Evolutionary conservation across 2,888 invertebrate genomes (phyloP), one percentile per base, ranked within the genome.

Genomic region (Erannis defoliaria): DNA sequence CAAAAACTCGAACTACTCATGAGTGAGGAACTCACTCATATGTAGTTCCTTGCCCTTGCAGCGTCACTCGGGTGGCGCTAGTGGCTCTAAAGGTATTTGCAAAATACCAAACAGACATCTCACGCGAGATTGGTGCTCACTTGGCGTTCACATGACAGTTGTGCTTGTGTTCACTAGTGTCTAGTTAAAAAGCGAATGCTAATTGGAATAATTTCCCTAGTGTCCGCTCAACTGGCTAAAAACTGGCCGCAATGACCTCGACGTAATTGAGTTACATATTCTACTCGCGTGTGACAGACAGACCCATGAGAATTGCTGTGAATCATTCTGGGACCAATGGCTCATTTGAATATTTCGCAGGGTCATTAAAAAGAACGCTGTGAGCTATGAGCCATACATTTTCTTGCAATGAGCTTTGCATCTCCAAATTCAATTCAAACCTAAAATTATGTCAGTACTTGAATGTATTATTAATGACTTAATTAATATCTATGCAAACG

Each of bases 261-360:
- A 51, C 54, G 68, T 74, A 80, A 85, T 84, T 82, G 79, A 81
- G 79, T 72, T 76, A 37, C 37, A 40, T 40, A 76, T 85, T 85
- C 71, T 66, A 57, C 45, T 55, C 51, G 75, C 74, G 72, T 74
- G 72, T 70, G 74, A 74, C 79, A 64, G 73, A 69, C 75, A 73
- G 72, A 67, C 73, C 68, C 73, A 74, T 81, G 81, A 77, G 80
- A 82, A 82, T 70, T 69, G 64, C 75, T 76, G 59, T 68, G 68
- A 70, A 63, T 68, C 72, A 76, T 60, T 62, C 48, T 62, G 29
- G 33, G 3, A 23, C 29, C 37, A n/a, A 37, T 26, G 40, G 48
- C 12, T 26, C 38, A 51, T 61, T 61, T 55, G 55, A 61, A 61
- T 61, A 35, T 55, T 61, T 61, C 55, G 33, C 55, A 60, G 31